These are phyloP conservation scores for Dysidea cf. avara DNA, from an alignment of 37 sponge, comb jelly and placozoan genomes.

Conservation along the genomic window DNA sequence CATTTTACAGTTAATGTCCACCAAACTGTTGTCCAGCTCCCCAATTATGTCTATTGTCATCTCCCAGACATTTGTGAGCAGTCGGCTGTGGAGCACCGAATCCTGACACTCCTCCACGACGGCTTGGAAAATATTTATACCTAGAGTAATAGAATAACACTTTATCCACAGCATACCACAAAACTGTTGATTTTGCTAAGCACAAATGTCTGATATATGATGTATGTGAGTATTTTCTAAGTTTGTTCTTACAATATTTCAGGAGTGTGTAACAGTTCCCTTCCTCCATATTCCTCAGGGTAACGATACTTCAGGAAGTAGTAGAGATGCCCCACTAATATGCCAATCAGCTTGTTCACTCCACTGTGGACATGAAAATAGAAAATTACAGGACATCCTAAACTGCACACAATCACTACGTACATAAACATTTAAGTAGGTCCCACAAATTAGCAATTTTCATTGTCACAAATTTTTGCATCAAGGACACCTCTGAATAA, in stretches of 20 bases:
- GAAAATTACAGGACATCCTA: neutral
- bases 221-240: too few species aligned
- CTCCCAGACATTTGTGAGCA: too few species aligned
- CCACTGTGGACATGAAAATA: slow-evolving; percentile 42
- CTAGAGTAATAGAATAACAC: too few species aligned
- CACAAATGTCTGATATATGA: too few species aligned
- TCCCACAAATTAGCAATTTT: neutral
- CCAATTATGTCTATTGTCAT: too few species aligned
- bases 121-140: too few species aligned
- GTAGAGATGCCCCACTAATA: slow-evolving; percentile 94
- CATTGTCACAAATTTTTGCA: neutral
- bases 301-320: slow-evolving; percentile 95
- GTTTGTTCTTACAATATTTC: slow-evolving; percentile 77
- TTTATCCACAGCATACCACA: too few species aligned
- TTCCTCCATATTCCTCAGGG: slow-evolving; percentile 95
- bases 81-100: too few species aligned
- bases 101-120: too few species aligned
- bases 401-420: neutral
- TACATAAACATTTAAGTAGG: neutral
- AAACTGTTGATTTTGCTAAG: too few species aligned
- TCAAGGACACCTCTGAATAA: neutral
- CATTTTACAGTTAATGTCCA: too few species aligned
- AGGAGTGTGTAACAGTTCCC: slow-evolving; percentile 80
- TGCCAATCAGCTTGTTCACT: slow-evolving; percentile 85
- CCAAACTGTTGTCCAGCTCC: too few species aligned